Percentiles rank a stretch among this genome's conserved stretches.
phyloP scores from a whole-genome alignment of 1,140 invertebrate genomes.

The Calycopis cecrops region DNA sequence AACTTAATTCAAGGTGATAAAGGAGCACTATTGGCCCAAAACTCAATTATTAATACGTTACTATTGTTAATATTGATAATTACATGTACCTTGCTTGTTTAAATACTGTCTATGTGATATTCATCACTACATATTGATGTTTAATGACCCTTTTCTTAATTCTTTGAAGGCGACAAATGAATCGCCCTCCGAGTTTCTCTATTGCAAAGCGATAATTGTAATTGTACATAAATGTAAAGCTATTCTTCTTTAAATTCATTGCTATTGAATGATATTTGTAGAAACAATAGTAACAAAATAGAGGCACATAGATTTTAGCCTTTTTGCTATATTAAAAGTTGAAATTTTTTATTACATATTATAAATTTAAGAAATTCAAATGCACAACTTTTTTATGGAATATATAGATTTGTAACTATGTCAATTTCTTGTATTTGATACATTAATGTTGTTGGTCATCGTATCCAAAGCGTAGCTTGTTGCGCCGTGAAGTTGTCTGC shows the following conservation, averaged over 20 bases:
- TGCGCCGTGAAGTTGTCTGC: constrained; percentile 52
- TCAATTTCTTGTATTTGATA: constrained; percentile 63
- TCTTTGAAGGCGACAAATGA: constrained; percentile 2
- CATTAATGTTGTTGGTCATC: constrained; percentile 18
- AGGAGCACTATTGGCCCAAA: too few species aligned
- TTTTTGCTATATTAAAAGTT: constrained; percentile 14
- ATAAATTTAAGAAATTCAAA: constrained; percentile 19
- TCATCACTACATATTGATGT: constrained; percentile 13
- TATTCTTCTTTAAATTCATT: constrained; percentile 10
- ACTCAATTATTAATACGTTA: constrained; percentile 13
- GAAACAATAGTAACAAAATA: constrained; percentile 11
- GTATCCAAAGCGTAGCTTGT: constrained; percentile 44
- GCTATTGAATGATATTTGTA: constrained; percentile 16
- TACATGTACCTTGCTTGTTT: constrained; percentile 28
- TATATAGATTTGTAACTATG: constrained; percentile 54
- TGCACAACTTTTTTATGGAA: constrained; percentile 39
- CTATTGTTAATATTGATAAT: constrained; percentile 13
- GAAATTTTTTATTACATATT: constrained; percentile 18
- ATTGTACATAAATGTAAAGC: constrained; percentile 14
- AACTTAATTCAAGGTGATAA: too few species aligned
- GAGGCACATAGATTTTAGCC: constrained; percentile 16
- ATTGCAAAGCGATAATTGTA: too few species aligned
- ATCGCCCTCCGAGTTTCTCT: constrained; percentile 1
- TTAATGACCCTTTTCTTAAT: constrained; percentile 12
- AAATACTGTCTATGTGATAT: constrained; percentile 29